phyloP scores from a whole-genome alignment of 2,888 invertebrate species.

The Eurois occulta region DNA sequence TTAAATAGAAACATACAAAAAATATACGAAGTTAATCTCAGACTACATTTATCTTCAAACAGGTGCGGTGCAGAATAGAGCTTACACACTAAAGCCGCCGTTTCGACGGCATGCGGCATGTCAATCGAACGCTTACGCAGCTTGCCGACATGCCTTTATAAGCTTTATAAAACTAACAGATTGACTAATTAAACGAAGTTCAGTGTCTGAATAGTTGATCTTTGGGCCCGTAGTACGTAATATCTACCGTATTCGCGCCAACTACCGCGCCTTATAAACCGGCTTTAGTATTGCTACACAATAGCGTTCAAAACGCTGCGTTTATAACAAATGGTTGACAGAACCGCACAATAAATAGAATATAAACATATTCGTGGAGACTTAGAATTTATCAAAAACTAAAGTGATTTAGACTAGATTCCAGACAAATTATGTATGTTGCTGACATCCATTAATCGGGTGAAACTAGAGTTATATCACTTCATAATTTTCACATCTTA shows the following conservation, averaged over 20 bases:
- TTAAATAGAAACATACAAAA: too few species aligned
- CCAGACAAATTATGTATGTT: background rate
- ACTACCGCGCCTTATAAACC: slow-evolving; percentile 63
- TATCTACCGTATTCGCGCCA: slow-evolving; percentile 70
- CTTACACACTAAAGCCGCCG: background rate
- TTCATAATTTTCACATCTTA: background rate
- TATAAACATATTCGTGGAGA: background rate
- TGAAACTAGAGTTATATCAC: background rate
- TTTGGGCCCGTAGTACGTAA: slow-evolving; percentile 57
- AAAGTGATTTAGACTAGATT: background rate
- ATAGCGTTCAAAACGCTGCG: slow-evolving; percentile 57
- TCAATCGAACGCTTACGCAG: background rate
- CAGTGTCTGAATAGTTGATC: slow-evolving; percentile 32
- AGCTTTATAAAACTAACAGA: background rate
- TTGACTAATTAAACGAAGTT: background rate
- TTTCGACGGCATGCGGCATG: background rate
- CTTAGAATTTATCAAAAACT: background rate
- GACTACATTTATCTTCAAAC: background rate
- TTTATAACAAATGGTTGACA: slow-evolving; percentile 15
- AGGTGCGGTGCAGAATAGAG: background rate
- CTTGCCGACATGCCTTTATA: background rate
- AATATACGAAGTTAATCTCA: background rate
- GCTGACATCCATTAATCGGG: slow-evolving; percentile 22
- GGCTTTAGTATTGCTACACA: slow-evolving; percentile 30
- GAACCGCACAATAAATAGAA: background rate